Conservation (phyloP, 2,888 invertebrate genomes). For the Ochropacha duplaris region DNA sequence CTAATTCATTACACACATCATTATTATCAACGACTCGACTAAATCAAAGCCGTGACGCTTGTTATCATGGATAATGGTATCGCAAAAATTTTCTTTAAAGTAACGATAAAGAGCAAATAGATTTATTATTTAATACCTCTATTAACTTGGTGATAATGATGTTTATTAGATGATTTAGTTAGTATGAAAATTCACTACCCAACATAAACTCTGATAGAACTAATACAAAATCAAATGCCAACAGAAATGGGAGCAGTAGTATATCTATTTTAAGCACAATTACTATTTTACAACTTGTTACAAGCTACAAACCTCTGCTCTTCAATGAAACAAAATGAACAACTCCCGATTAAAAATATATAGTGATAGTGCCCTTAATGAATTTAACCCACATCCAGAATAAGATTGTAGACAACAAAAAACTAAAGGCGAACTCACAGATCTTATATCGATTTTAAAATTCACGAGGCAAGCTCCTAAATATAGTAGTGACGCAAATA, state of each 20-base stretch:
- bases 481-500: neutral
- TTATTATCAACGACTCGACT: neutral
- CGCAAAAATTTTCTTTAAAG: neutral
- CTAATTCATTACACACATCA: slow-evolving; percentile 16
- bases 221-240: neutral
- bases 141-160: no score
- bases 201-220: neutral
- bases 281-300: neutral
- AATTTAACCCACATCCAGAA: slow-evolving; percentile 28
- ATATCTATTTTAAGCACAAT: neutral
- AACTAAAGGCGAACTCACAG: slow-evolving; percentile 36
- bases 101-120: neutral
- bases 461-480: slow-evolving; percentile 30
- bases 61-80: neutral
- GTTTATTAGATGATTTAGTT: no score
- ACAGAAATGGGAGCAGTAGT: neutral
- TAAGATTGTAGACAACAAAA: slow-evolving; percentile 40
- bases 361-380: neutral
- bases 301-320: neutral
- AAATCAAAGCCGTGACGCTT: neutral
- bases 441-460: slow-evolving; percentile 42
- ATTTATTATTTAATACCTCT: no score
- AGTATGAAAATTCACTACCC: neutral
- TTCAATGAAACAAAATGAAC: neutral
- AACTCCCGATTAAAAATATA: neutral